Evolutionary conservation across 2,113 vertebrate genomes (phyloP).

Genomic region (Coregonus clupeaformis): DNA sequence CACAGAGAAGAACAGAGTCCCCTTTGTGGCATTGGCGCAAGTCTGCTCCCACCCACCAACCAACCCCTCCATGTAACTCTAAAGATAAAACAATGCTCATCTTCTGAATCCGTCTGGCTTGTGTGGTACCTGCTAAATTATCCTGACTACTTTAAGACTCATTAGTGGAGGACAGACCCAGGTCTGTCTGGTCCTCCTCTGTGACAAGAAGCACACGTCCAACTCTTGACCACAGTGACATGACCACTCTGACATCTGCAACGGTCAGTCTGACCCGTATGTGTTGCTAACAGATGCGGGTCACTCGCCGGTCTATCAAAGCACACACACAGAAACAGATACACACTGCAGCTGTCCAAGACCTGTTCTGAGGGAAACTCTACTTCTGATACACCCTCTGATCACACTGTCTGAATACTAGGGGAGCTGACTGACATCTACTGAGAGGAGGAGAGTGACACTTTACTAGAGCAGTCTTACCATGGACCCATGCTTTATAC

Average conservation of each 20-base stretch:
- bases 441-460: constrained; percentile 42
- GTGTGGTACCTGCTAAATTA: not conserved
- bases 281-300: not conserved
- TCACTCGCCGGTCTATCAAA: constrained; percentile 56
- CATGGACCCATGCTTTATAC: constrained; percentile 5
- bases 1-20: constrained; percentile 42
- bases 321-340: constrained; percentile 54
- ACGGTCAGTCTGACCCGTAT: constrained; percentile 44
- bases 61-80: constrained; percentile 43
- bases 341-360: constrained; percentile 62
- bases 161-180: constrained; percentile 36
- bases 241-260: constrained; percentile 43
- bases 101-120: constrained; percentile 24
- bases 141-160: not conserved
- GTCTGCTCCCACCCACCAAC: constrained; percentile 25
- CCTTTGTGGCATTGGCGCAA: constrained; percentile 51
- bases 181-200: constrained; percentile 27
- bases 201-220: constrained; percentile 68
- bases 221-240: constrained; percentile 55
- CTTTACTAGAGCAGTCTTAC: constrained; percentile 24
- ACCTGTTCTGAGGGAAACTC: constrained; percentile 41
- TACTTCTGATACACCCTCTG: constrained; percentile 22
- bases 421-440: constrained; percentile 52
- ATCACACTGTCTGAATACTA: constrained; percentile 25
- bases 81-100: constrained; percentile 31